phyloP scores from a whole-genome alignment of 2,113 vertebrate genomes.

The Climacteris rufus region DNA sequence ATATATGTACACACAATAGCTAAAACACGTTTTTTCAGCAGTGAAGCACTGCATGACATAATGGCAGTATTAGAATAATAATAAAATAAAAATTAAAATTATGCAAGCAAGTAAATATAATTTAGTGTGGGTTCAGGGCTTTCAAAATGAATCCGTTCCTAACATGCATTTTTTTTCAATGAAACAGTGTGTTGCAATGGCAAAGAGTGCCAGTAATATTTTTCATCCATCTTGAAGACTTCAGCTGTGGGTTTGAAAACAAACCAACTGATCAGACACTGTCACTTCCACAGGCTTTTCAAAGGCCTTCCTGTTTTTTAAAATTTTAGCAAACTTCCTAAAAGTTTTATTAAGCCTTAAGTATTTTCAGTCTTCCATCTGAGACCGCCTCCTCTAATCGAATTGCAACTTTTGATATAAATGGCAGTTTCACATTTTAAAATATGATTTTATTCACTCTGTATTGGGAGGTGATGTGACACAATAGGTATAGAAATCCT shows the following conservation, averaged over 20 bases:
- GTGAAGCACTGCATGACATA: background rate
- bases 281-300: background rate
- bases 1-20: background rate
- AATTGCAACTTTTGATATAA: slow-evolving; percentile 11
- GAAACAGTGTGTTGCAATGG: background rate
- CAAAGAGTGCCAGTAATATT: background rate
- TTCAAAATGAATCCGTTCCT: background rate
- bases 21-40: background rate
- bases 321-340: background rate
- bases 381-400: background rate
- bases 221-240: background rate
- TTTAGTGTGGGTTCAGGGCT: background rate
- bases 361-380: background rate
- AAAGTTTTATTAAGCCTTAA: background rate
- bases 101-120: background rate
- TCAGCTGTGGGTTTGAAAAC: background rate
- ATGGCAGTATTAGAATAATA: background rate
- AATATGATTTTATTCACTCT: background rate
- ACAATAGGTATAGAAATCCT: slow-evolving; percentile 34
- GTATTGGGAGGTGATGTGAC: background rate
- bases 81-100: background rate
- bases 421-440: background rate
- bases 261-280: background rate
- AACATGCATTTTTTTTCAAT: background rate
- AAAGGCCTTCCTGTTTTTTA: background rate